Evolutionary conservation across 2,113 vertebrate species (phyloP), one percentile per base, ranked within the genome.

Genomic region (Egretta garzetta): DNA sequence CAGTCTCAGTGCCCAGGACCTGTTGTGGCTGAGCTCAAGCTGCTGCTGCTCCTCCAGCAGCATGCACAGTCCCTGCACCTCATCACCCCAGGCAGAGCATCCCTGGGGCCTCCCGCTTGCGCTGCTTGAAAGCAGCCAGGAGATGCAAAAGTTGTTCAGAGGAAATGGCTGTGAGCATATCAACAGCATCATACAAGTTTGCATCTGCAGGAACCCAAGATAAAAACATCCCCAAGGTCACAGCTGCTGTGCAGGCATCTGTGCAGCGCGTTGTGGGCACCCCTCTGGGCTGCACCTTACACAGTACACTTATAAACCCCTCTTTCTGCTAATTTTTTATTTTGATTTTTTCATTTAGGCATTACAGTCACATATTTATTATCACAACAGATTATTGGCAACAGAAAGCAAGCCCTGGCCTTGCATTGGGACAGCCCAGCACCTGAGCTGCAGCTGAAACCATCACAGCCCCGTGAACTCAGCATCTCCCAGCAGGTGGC

Each of bases 221-320:
- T 9, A n/a, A 93, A 80, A 55, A 4, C 82, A 37, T 12, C 35
- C 35, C 63, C 13, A 8, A 9, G 24, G 22, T 30, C 23, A 10
- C 35, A 35, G 52, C 28, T 22, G 9, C 5, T 37, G 14, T 26
- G 41, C 45, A 35, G 12, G 27, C 5, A 2, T 5, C 76, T 18
- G 33, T 22, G 70, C 35, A 35, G 47, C 3, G 0, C 23, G 52
- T 22, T 2, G 1, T 9, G n/a, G 30, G 72, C 49, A 37, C 16
- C 4, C 6, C 11, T 47, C 26, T 10, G 45, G 32, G 37, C 32
- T 33, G 26, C 33, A 21, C 53, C 49, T 53, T 32, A 28, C 22
- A 3, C 45, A 18, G 1, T 0, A 8, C 1, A 1, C 37, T 63
- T 43, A 8, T 8, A 43, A 85, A 67, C 4, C 21, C 12, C n/a